A percentile compares a stretch with the other conserved stretches of the same genome.
These are phyloP conservation scores for Eremophila alpestris DNA, from an alignment of 2,797 vertebrate genomes.

Conservation along the genomic window DNA sequence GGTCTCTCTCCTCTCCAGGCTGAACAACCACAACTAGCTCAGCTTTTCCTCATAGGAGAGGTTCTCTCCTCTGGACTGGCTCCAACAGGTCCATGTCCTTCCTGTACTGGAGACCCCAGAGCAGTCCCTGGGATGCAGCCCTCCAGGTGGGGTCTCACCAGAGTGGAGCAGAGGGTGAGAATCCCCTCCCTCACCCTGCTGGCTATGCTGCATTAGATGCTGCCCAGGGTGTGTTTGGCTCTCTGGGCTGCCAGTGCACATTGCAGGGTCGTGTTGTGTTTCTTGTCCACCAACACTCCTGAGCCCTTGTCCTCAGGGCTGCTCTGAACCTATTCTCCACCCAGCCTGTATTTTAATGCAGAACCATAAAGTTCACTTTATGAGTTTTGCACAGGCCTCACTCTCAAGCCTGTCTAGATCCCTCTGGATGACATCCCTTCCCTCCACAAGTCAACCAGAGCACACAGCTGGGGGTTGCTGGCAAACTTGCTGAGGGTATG, in stretches of 20 bases:
- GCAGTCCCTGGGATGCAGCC: background rate
- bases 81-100: rapidly evolving
- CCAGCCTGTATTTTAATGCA: background rate
- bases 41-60: background rate
- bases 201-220: rapidly evolving
- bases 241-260: background rate
- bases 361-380: background rate
- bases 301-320: background rate
- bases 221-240: background rate
- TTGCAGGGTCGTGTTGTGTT: background rate
- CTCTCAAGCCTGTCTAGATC: background rate
- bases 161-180: background rate
- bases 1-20: background rate
- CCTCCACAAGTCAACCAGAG: background rate
- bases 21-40: background rate
- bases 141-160: rapidly evolving
- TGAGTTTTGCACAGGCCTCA: background rate
- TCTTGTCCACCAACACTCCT: background rate
- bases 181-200: rapidly evolving
- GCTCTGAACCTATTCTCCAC: background rate
- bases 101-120: background rate
- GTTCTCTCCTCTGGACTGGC: background rate
- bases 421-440: background rate
- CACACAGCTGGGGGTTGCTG: background rate
- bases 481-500: background rate